Base-by-base conservation (phyloP, 2,888 invertebrate genomes). In the Epinotia nisella region DNA sequence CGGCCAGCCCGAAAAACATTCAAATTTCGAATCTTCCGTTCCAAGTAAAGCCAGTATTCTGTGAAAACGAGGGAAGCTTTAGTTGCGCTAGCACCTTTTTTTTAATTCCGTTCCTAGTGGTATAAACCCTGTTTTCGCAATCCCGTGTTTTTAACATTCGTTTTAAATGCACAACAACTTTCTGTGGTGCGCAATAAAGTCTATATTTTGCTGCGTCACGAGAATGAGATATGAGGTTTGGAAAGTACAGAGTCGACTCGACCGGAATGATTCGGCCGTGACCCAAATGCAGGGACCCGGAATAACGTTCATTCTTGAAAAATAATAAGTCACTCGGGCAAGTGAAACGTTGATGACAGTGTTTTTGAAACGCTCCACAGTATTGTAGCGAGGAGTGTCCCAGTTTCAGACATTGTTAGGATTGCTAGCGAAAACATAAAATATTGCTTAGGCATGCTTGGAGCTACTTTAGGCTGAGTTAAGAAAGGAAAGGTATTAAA, bases 241-340 rank as follows among this genome's bases (percentile, higher is more conserved):
- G 49, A 49, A 59, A 59, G 49, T 59, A 49, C n/a, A 10, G n/a
- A 24, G 49, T 24, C 24, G 45, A 41, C 39, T 45, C 41, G 39
- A 53, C 62, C 41, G 76, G 79, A 83, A 81, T 77, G 81, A 76
- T 77, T 71, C 83, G 87, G 83, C 89, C 89, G 78, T 89, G 89
- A 87, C 89, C 89, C 76, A 85, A 56, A 72, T 72, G 61, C 66
- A 49, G 35, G 67, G 70, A 82, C 85, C 69, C 58, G 53, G 67
- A 66, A 68, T 75, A 66, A 56, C 58, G 74, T 51, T 70, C 68
- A 71, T 75, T 74, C 71, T 75, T 74, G 58, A 74, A 74, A 70
- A 74, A 72, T 75, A 71, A 75, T 67, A 75, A 74, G 73, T 73
- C 73, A 70, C 64, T 70, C 60, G 41, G 65, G 55, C 61, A 70